Base-by-base conservation (phyloP, 2,888 invertebrate genomes). In the Autographa gamma region DNA sequence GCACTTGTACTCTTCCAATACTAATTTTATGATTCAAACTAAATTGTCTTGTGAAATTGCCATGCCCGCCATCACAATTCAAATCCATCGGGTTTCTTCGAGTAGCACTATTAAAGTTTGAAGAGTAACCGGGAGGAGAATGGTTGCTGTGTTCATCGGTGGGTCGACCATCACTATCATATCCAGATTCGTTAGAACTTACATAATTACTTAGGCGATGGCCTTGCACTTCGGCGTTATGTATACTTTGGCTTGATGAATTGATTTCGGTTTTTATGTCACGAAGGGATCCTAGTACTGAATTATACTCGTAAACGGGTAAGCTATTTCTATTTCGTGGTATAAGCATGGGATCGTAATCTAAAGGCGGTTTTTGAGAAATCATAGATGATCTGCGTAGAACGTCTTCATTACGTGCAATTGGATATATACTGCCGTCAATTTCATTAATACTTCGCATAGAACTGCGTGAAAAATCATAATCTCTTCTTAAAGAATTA, bases 181-280 rank as follows among this genome's bases (percentile, higher is more conserved):
- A 98, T 58, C 98, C 98, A 63, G 98, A 98, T 92, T 98, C 98
- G 90, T 98, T 98, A 60, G 98, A 98, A 91, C 98, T 97, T 63
- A 98, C 97, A 91, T 97, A 97, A 92, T 97, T 97, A 89, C 96
- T 97, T 85, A 97, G 93, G 83, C 97, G 96, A 93, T 97, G 96
- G 86, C 96, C 93, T 92, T 96, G 96, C 86, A 96, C 93, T 93
- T 96, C 96, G 82, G 93, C 94, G 65, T 88, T 88, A 88, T 96
- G 96, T 85, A 96, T 96, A 79, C 95, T 96, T 83, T 95, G 95
- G 71, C 91, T 90, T 13, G 96, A 96, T 32, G 93, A 93, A 71
- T 93, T 89, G 66, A 94, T 89, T 81, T 95, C 95, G 71, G 87
- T 87, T 88, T 93, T 93, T 71, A 95, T 88, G 78, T 95, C 94